Evolutionary conservation across 2,888 invertebrate genomes (phyloP).

Genomic region (Nemapogon koenigi): DNA sequence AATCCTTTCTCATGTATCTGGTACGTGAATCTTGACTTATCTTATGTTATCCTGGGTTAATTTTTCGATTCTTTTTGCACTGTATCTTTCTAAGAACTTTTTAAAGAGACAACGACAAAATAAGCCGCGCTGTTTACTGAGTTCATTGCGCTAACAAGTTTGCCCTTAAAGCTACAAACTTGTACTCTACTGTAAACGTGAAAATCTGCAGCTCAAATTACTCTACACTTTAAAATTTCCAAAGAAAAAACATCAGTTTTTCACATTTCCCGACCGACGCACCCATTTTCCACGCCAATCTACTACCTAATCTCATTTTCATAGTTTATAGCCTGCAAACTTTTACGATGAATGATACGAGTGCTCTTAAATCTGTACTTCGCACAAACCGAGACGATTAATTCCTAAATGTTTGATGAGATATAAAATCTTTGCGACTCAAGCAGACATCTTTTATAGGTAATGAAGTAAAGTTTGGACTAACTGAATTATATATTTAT

Average conservation of each 20-base stretch:
- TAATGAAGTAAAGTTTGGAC: too few species aligned
- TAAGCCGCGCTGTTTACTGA: too few species aligned
- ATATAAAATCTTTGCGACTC: slow-evolving; percentile 18
- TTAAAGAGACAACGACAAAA: too few species aligned
- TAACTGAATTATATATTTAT: too few species aligned
- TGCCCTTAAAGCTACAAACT: too few species aligned
- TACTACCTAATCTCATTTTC: slow-evolving; percentile 40
- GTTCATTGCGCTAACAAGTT: too few species aligned
- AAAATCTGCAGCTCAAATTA: too few species aligned
- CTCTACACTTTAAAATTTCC: too few species aligned
- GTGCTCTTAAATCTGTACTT: slow-evolving; percentile 18
- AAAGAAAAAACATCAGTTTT: too few species aligned
- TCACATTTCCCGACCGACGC: neutral
- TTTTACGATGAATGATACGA: slow-evolving; percentile 48
- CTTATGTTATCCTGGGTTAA: neutral
- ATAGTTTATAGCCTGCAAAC: slow-evolving; percentile 34
- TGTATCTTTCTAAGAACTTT: neutral
- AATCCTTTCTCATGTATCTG: neutral
- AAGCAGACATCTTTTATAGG: too few species aligned
- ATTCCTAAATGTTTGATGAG: slow-evolving; percentile 52
- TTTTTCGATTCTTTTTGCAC: neutral
- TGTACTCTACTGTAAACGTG: too few species aligned
- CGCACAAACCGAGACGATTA: slow-evolving; percentile 33
- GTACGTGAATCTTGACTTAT: neutral
- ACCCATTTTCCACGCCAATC: slow-evolving; percentile 21